phyloP scores from a whole-genome alignment of 1,140 invertebrate genomes.

The Nylanderia fulva region DNA sequence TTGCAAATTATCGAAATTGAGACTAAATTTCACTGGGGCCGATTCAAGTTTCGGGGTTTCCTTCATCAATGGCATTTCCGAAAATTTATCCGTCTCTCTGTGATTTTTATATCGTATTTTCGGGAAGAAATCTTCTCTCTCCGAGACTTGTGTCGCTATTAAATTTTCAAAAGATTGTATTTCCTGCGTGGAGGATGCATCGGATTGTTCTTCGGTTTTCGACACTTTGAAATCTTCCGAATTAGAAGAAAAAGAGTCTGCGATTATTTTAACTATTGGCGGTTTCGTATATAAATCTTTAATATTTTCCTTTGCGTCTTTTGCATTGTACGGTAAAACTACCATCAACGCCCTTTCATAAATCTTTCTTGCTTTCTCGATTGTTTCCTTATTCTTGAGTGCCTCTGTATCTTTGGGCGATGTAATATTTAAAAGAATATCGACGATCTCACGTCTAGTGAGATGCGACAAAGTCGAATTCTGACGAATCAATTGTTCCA shows the following conservation, averaged over 20 bases:
- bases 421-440: constrained; percentile 87
- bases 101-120: constrained; percentile 71
- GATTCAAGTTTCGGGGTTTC: constrained; percentile 56
- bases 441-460: constrained; percentile 87
- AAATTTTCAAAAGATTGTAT: constrained; percentile 47
- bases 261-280: constrained; percentile 85
- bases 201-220: background rate
- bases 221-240: constrained; percentile 29
- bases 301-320: constrained; percentile 82
- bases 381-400: constrained; percentile 81
- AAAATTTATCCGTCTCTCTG: constrained; percentile 62
- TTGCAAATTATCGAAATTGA: constrained; percentile 77
- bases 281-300: constrained; percentile 86
- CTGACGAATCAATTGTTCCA: constrained; percentile 86
- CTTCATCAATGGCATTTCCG: constrained; percentile 65
- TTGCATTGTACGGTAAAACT: constrained; percentile 86
- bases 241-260: constrained; percentile 69
- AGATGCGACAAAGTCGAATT: constrained; percentile 87
- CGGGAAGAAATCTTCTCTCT: constrained; percentile 36
- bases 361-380: constrained; percentile 83
- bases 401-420: constrained; percentile 84
- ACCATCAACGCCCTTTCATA: constrained; percentile 87
- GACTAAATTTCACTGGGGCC: constrained; percentile 80
- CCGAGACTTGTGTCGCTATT: background rate
- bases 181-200: constrained; percentile 43